phyloP scores from a whole-genome alignment of 2,113 vertebrate species.

The Myiagra hebetior region DNA sequence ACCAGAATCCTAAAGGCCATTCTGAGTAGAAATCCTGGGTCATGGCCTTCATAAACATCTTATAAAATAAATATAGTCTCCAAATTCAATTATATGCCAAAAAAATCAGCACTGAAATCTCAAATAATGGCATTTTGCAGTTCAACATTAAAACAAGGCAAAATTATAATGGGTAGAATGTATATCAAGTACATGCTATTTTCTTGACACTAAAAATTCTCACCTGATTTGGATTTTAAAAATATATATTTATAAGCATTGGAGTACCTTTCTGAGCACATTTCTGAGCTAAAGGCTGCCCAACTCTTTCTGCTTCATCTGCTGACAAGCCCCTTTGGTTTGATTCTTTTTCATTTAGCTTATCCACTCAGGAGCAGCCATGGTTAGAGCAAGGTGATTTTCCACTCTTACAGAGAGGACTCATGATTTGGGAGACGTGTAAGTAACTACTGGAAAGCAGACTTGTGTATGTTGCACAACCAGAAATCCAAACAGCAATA shows the following conservation, averaged over 20 bases:
- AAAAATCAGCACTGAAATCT: not conserved
- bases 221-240: not conserved
- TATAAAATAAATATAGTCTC: not conserved
- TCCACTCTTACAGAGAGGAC: not conserved
- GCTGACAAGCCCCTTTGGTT: not conserved
- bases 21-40: not conserved
- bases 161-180: not conserved
- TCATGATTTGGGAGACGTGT: not conserved
- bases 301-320: not conserved
- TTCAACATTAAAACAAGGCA: not conserved
- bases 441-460: not conserved
- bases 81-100: not conserved
- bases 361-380: not conserved
- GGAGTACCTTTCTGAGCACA: not conserved
- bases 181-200: not conserved
- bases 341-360: not conserved
- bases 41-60: not conserved
- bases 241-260: not conserved
- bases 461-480: fast-evolving
- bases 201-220: not conserved
- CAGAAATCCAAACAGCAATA: not conserved
- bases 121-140: not conserved
- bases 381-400: not conserved
- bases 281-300: not conserved
- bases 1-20: not conserved